Base-by-base conservation (phyloP, 2,797 vertebrate species). In the Pitangus sulphuratus region DNA sequence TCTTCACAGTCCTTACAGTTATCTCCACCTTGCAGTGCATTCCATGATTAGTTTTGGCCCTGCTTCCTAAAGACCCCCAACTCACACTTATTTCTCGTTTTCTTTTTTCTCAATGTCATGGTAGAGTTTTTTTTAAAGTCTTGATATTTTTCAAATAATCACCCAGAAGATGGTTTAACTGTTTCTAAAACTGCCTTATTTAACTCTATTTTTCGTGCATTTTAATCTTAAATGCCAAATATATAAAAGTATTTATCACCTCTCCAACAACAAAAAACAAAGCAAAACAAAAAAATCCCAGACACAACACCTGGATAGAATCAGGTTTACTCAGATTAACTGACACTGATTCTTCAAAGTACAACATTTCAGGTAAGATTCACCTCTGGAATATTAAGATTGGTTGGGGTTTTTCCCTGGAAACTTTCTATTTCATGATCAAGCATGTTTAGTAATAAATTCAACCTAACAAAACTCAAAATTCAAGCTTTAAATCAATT, bases 11-110 rank as follows among this genome's bases (percentile, higher is more conserved):
- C 28, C 40, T 82, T 20, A 9, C 31, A 72, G 22, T 88, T 95
- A 94, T 91, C 93, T 84, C 88, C 60, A 62, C 66, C 44, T 31
- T 62, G 88, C 91, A 97, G 66, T 2, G 31, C 2, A 72, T 35
- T 58, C 33, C 26, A 15, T 6, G 9, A 61, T 87, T 61, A 79
- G 16, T 62, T 91, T 44, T 65, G 54, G 39, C 22, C 26, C 47
- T 21, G 8, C 47, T 83, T 84, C 72, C 77, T 75, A 6, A 50
- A 77, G 30, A 89, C 62, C 35, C 26, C 13, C 28, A 85, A 20
- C 15, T 62, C 58, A 50, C 12, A 26, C 3, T 72, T 28, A 31
- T 42, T 68, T 69, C n/a, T 83, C 53, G 13, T 47, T 65, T 81
- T 24, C 51, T 81, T 89, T 45, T 54, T 53, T 37, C 86, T 81